A percentile compares a stretch with the other conserved stretches of the same genome.
Evolutionary conservation across 1,140 invertebrate genomes (phyloP).

Genomic region (Sesamia nonagrioides): DNA sequence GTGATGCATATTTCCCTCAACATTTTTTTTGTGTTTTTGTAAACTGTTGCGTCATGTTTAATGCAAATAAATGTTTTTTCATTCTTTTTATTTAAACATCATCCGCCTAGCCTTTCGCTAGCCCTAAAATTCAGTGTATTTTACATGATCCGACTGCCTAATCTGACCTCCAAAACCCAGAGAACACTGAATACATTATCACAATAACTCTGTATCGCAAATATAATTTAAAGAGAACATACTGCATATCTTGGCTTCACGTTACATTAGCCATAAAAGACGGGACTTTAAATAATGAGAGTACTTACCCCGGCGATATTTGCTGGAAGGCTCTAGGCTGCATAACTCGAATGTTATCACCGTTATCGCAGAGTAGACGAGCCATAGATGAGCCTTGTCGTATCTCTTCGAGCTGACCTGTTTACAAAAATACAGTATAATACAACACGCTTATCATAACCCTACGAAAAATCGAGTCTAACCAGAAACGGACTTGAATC

Average conservation of each 20-base stretch:
- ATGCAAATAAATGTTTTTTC: too few species aligned
- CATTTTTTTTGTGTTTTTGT: too few species aligned
- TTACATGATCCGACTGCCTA: too few species aligned
- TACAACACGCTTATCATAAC: too few species aligned
- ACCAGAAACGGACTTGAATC: too few species aligned
- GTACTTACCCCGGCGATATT: constrained; percentile 70
- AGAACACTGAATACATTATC: not conserved
- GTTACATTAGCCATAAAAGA: not conserved
- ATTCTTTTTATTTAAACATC: too few species aligned
- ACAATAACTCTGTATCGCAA: not conserved
- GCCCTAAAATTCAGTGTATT: too few species aligned
- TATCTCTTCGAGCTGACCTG: constrained; percentile 83
- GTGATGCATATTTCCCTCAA: too few species aligned
- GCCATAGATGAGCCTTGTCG: constrained; percentile 79
- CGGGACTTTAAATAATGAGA: constrained; percentile 24
- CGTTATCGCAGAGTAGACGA: constrained; percentile 83
- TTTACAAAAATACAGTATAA: constrained; percentile 10
- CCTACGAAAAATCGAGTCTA: too few species aligned
- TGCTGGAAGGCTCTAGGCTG: constrained; percentile 78
- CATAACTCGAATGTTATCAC: constrained; percentile 71
- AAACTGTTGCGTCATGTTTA: too few species aligned
- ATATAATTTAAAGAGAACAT: not conserved
- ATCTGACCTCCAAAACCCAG: too few species aligned
- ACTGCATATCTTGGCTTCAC: not conserved
- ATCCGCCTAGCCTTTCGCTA: too few species aligned